Conservation (phyloP, 1,140 invertebrate species). For the Nasonia giraulti region DNA sequence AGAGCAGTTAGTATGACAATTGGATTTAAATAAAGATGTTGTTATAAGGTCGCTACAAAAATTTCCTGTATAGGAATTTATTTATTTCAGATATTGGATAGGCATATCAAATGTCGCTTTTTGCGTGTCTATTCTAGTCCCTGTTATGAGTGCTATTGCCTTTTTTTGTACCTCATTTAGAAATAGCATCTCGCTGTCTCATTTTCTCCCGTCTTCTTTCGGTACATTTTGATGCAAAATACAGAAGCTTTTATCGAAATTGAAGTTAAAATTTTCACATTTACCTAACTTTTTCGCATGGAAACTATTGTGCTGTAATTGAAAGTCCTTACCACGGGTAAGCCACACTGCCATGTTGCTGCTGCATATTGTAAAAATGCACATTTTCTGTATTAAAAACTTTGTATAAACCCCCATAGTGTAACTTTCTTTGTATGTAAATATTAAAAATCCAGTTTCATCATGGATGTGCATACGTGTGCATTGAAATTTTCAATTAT, state of each 20-base stretch:
- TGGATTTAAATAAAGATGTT: no score
- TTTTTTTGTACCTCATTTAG: background rate
- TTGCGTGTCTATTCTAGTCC: no score
- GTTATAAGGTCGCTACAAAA: no score
- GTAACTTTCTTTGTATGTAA: background rate
- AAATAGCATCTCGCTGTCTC: background rate
- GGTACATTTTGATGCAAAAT: background rate
- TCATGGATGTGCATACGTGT: background rate
- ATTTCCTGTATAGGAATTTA: no score
- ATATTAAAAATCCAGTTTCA: background rate
- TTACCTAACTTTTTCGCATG: background rate
- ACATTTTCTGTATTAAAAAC: background rate
- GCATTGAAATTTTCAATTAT: no score
- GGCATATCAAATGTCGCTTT: no score
- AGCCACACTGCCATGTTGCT: background rate
- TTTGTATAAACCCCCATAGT: background rate
- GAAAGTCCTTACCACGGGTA: background rate
- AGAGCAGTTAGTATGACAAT: no score
- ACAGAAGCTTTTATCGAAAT: constrained; percentile 46
- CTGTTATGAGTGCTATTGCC: background rate
- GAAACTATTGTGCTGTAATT: background rate
- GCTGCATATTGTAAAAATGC: background rate
- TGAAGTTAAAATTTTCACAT: constrained; percentile 40
- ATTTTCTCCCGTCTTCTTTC: background rate
- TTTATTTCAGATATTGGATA: no score